These are phyloP conservation scores for Troides helena DNA, from an alignment of 2,888 invertebrate genomes.

Conservation along the genomic window DNA sequence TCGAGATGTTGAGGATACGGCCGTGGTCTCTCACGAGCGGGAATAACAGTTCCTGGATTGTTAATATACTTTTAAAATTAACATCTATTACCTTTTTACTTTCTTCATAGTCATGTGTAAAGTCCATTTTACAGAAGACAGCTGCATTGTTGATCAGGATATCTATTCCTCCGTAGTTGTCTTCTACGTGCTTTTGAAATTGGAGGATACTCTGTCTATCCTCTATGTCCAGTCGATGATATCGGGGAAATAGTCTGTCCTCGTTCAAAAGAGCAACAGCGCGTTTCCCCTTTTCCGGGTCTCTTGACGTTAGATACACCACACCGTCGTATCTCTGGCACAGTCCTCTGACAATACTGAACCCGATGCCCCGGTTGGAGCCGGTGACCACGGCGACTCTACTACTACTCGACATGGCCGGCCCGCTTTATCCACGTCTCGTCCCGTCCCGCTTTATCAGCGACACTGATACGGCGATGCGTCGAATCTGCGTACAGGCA, in stretches of 20 bases:
- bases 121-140: conserved; percentile 36
- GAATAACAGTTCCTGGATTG: conserved; percentile 83
- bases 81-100: conserved; percentile 82
- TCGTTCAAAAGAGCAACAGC: conserved; percentile 47
- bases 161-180: conserved; percentile 81
- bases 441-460: too few species aligned
- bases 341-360: conserved; percentile 80
- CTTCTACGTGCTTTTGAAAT: conserved; percentile 73
- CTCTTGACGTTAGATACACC: conserved; percentile 17
- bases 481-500: too few species aligned
- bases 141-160: conserved; percentile 86
- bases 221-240: conserved; percentile 81
- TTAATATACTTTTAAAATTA: conserved; percentile 83
- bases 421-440: background rate
- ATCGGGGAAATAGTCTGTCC: conserved; percentile 39
- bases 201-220: conserved; percentile 74
- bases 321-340: conserved; percentile 74
- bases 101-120: conserved; percentile 43
- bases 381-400: conserved; percentile 78
- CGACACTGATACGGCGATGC: too few species aligned
- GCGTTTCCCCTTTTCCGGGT: conserved; percentile 37
- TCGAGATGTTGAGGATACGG: conserved; percentile 87
- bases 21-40: conserved; percentile 84
- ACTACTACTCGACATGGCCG: conserved; percentile 35
- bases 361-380: conserved; percentile 84